Evolutionary conservation across 2,797 vertebrate genomes (phyloP).

Genomic region (Danio tinwini): DNA sequence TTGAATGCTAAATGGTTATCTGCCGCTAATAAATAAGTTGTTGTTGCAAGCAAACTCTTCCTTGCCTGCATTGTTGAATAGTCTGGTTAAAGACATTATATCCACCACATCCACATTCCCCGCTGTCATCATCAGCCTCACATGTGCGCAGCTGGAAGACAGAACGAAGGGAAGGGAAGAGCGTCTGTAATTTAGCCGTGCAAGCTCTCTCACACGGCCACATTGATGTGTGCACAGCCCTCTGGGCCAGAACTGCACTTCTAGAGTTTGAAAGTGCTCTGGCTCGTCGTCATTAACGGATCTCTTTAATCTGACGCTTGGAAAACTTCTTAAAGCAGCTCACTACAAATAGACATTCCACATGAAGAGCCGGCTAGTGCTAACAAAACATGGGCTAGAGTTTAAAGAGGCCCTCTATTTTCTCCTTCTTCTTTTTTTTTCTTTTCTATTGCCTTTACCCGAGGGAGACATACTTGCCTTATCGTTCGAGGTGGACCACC

Average conservation of each 20-base stretch:
- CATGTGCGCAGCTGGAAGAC: slow-evolving; percentile 50
- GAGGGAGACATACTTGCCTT: slow-evolving; percentile 78
- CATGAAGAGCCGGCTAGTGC: slow-evolving; percentile 72
- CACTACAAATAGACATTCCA: slow-evolving; percentile 77
- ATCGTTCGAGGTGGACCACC: slow-evolving; percentile 82
- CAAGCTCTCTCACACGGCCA: neutral
- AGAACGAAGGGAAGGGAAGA: neutral
- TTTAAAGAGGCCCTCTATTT: slow-evolving; percentile 76
- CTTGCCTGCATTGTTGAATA: slow-evolving; percentile 12
- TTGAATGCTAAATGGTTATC: slow-evolving; percentile 70
- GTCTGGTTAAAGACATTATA: slow-evolving; percentile 25
- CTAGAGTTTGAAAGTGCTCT: slow-evolving; percentile 74
- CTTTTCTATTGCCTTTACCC: slow-evolving; percentile 76
- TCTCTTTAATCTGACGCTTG: slow-evolving; percentile 81
- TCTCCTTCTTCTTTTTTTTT: slow-evolving; percentile 64
- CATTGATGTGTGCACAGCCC: slow-evolving; percentile 7
- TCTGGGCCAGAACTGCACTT: slow-evolving; percentile 22
- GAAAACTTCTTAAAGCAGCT: slow-evolving; percentile 76
- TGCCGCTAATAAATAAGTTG: slow-evolving; percentile 58
- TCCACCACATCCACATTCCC: slow-evolving; percentile 61
- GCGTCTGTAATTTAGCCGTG: slow-evolving; percentile 21
- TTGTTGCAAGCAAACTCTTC: slow-evolving; percentile 8
- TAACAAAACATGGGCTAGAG: slow-evolving; percentile 75
- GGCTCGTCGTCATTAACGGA: slow-evolving; percentile 80
- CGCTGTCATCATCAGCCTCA: slow-evolving; percentile 58